A percentile compares a stretch with the other conserved stretches of the same genome.
Evolutionary conservation across 2,888 invertebrate genomes (phyloP).

Genomic region (Limnephilus lunatus): DNA sequence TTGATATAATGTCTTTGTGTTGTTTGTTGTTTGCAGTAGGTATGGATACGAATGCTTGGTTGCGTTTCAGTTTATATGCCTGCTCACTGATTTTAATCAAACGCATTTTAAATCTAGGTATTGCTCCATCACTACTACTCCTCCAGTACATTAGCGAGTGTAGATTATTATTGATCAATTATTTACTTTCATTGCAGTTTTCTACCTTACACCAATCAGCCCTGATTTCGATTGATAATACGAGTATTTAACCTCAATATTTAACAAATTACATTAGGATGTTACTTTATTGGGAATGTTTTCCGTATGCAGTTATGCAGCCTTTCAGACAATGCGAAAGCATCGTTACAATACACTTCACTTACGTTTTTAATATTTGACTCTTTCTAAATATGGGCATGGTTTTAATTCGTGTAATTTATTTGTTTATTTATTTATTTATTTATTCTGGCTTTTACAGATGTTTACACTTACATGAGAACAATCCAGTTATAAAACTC

Average conservation of each 20-base stretch:
- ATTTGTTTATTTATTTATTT: too few relatives aligned
- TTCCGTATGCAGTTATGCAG: background rate
- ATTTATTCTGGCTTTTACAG: too few relatives aligned
- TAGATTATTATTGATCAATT: background rate
- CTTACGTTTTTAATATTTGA: too few relatives aligned
- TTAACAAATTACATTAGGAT: too few relatives aligned
- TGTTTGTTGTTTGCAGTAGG: background rate
- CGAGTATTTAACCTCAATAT: too few relatives aligned
- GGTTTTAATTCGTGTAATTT: too few relatives aligned
- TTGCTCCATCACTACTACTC: background rate
- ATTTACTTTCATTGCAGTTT: background rate
- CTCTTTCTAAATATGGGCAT: too few relatives aligned
- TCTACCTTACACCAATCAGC: background rate
- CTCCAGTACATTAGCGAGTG: background rate
- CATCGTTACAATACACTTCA: too few relatives aligned
- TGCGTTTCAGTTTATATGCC: background rate
- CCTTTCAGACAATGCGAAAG: background rate
- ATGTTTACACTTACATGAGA: too few relatives aligned
- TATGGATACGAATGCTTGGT: background rate
- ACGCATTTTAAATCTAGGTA: conserved; percentile 2
- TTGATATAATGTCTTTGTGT: background rate
- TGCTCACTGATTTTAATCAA: background rate
- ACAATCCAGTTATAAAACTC: too few relatives aligned
- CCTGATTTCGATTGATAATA: background rate
- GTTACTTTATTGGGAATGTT: too few relatives aligned